Evolutionary conservation across 2,888 invertebrate genomes (phyloP).

Genomic region (Pseudococcus viburni): DNA sequence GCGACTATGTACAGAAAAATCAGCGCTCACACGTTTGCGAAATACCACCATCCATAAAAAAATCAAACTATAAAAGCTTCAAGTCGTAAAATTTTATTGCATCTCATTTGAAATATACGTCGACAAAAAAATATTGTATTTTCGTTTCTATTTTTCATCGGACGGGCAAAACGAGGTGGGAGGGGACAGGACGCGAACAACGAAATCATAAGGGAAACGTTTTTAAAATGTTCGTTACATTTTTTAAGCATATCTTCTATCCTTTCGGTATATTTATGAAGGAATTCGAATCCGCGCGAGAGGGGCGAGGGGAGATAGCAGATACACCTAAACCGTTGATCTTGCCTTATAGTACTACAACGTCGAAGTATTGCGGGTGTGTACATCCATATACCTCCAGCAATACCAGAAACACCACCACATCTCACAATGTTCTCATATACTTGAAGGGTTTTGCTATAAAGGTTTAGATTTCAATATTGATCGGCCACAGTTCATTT

Average conservation of each 20-base stretch:
- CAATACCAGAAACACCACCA: not conserved
- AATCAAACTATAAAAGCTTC: conserved; percentile 57
- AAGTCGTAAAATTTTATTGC: conserved; percentile 59
- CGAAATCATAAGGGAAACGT: conserved; percentile 45
- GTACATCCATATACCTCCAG: not conserved
- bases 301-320: not conserved
- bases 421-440: not conserved
- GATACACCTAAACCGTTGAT: not conserved
- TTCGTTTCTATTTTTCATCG: conserved; percentile 13
- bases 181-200: not conserved
- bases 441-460: conserved; percentile 52
- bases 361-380: not conserved
- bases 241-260: conserved; percentile 52
- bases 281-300: not conserved
- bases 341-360: not conserved
- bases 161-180: not conserved
- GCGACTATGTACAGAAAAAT: not conserved
- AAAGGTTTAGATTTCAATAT: conserved; percentile 63
- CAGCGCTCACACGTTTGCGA: not conserved
- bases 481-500: conserved; percentile 64
- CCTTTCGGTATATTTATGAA: conserved; percentile 10
- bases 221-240: conserved; percentile 43
- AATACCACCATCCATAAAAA: conserved; percentile 46
- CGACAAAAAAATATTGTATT: conserved; percentile 17
- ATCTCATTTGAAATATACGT: conserved; percentile 56